phyloP scores from a whole-genome alignment of 2,797 vertebrate species.

The Microctenopoma stevenorrisi region DNA sequence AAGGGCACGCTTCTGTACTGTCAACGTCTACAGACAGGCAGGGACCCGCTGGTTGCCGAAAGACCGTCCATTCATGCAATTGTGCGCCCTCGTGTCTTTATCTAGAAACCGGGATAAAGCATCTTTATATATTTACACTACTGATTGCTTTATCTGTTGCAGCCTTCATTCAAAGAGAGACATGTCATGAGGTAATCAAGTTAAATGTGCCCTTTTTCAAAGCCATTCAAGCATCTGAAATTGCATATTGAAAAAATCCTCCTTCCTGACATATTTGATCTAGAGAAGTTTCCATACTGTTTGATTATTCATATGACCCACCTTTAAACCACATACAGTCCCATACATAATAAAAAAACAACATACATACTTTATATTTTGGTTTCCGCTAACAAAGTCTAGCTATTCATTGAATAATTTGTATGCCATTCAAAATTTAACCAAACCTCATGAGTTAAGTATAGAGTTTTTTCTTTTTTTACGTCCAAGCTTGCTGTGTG shows the following conservation, averaged over 20 bases:
- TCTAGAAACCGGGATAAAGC: constrained; percentile 66
- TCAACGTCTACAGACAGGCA: constrained; percentile 62
- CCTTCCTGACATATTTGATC: constrained; percentile 45
- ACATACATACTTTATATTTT: constrained; percentile 69
- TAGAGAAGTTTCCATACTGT: constrained; percentile 43
- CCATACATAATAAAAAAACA: constrained; percentile 58
- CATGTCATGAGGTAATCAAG: constrained; percentile 79
- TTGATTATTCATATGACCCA: constrained; percentile 71
- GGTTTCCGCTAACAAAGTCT: constrained; percentile 54
- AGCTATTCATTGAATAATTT: constrained; percentile 58
- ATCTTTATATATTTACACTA: constrained; percentile 79
- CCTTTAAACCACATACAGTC: constrained; percentile 53
- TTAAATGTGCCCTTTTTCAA: constrained; percentile 69
- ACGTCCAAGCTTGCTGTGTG: constrained; percentile 12
- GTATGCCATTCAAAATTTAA: constrained; percentile 50
- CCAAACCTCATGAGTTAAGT: constrained; percentile 34
- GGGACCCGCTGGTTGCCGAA: constrained; percentile 41
- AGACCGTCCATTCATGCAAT: constrained; percentile 70
- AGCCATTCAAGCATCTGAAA: constrained; percentile 52
- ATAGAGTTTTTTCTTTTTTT: not conserved
- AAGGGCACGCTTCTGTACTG: constrained; percentile 80
- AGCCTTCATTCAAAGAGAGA: constrained; percentile 61
- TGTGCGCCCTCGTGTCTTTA: constrained; percentile 74
- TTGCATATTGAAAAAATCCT: constrained; percentile 46
- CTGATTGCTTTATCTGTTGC: constrained; percentile 72